Base-by-base conservation (phyloP, 2,113 vertebrate genomes). In the Lathamus discolor region DNA sequence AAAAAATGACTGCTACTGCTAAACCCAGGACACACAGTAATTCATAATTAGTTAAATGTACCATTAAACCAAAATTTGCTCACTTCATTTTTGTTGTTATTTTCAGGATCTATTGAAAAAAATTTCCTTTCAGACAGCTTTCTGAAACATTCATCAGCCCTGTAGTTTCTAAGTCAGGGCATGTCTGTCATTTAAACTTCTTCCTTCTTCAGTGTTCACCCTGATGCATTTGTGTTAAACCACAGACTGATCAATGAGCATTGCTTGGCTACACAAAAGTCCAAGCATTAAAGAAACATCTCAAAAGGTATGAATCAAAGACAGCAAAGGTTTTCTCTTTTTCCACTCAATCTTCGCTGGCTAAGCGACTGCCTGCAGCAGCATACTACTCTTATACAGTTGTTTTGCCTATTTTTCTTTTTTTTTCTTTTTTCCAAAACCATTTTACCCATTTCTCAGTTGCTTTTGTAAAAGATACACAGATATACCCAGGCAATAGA, bases 111-210 rank as follows among this genome's bases (percentile, higher is more conserved):
- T 94, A 20, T 19, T 41, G 8, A 86, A 97, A 86, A 91, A 35
- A 61, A 75, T 55, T 92, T 83, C 54, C 52, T 96, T 95, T 81
- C 81, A 92, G 57, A 88, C 68, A 89, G 85, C 17, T 95, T 97
- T 95, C 83, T 73, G 55, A 93, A 66, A 62, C 54, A 91, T 79
- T 91, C 49, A 91, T 94, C 96, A 96, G 33, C 23, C 80, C 61
- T 11, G 6, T 55, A 83, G 75, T 95, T 96, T 91, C 85, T 66
- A 87, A 83, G 52, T 83, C 54, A 39, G 84, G 44, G 68, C 68
- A 67, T 87, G 72, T 46, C 88, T 96, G 81, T 96, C 93, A 96
- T 91, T 96, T 98, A 97, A 97, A 92, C 90, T 97, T 97, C 93
- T 92, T 95, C 86, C 88, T 96, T 43, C 14, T 96, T 97, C 96